A percentile compares a stretch with the other conserved stretches of the same genome.
Evolutionary conservation across 1,140 invertebrate genomes (phyloP).

Genomic region (Mycetomoellerius zeteki): DNA sequence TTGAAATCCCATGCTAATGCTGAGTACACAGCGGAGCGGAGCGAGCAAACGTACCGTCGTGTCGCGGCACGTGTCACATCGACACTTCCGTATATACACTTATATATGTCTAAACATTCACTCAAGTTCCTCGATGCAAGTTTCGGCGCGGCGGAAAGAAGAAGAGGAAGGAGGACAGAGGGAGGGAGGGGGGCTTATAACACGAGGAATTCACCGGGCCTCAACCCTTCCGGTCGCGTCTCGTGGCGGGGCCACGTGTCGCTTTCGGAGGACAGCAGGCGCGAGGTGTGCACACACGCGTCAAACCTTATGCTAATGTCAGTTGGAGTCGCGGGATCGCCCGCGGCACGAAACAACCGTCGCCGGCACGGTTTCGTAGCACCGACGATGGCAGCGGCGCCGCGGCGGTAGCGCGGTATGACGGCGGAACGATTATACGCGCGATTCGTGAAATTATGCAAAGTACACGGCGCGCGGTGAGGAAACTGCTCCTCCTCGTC

Average conservation of each 20-base stretch:
- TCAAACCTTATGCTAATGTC: conserved; percentile 81
- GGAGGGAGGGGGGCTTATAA: neutral
- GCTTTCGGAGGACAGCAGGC: conserved; percentile 29
- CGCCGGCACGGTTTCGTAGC: conserved; percentile 42
- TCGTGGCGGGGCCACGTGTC: conserved; percentile 80
- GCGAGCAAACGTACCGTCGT: conserved; percentile 42
- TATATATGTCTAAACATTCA: conserved; percentile 47
- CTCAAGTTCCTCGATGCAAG: conserved; percentile 8
- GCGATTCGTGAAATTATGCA: conserved; percentile 85
- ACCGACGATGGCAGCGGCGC: neutral
- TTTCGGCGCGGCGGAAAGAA: conserved; percentile 12
- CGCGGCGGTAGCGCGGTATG: neutral
- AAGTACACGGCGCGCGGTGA: conserved; percentile 74
- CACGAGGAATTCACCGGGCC: conserved; percentile 47
- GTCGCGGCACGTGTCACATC: conserved; percentile 58
- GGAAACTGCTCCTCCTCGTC: conserved; percentile 47
- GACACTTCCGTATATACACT: conserved; percentile 57
- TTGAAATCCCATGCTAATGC: conserved; percentile 62
- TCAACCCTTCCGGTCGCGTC: conserved; percentile 60
- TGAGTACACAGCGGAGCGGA: conserved; percentile 46
- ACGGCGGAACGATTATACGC: conserved; percentile 78
- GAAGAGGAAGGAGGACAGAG: neutral
- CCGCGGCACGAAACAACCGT: conserved; percentile 72
- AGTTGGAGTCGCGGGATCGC: conserved; percentile 57
- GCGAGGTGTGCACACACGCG: conserved; percentile 14